Conservation (phyloP, 1,140 invertebrate genomes). For the Tetramorium simillimum region DNA sequence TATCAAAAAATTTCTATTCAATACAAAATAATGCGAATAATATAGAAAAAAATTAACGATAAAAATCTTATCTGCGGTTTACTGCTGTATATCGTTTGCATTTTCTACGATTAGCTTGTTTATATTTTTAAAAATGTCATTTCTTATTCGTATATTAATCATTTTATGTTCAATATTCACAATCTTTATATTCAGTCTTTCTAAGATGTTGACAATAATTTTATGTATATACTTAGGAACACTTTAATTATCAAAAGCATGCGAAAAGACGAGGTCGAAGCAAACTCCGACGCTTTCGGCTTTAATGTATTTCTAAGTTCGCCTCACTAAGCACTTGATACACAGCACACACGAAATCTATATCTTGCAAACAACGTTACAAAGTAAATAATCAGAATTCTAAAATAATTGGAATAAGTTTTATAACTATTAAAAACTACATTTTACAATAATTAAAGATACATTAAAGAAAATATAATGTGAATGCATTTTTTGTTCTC, state of each 20-base stretch:
- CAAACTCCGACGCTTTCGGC: neutral
- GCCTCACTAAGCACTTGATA: neutral
- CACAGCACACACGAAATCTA: neutral
- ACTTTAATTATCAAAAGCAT: slow-evolving; percentile 37
- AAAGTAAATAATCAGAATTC: neutral
- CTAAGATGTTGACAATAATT: neutral
- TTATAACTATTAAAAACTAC: neutral
- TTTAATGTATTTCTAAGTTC: slow-evolving; percentile 29
- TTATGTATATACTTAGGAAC: neutral
- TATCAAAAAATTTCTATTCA: slow-evolving; percentile 10
- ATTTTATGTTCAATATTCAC: neutral
- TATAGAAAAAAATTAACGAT: neutral
- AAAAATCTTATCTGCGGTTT: neutral
- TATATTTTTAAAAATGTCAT: neutral
- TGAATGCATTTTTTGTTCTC: neutral
- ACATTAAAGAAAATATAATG: neutral
- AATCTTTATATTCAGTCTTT: neutral
- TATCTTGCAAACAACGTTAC: neutral
- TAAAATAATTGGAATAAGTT: neutral
- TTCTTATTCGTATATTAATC: neutral
- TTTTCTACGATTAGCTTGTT: slow-evolving; percentile 10
- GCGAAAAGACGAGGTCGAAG: neutral
- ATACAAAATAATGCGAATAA: neutral
- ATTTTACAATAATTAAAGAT: neutral
- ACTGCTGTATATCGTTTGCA: neutral